Evolutionary conservation across 2,113 vertebrate genomes (phyloP).

Genomic region (Herpailurus yagouaroundi): DNA sequence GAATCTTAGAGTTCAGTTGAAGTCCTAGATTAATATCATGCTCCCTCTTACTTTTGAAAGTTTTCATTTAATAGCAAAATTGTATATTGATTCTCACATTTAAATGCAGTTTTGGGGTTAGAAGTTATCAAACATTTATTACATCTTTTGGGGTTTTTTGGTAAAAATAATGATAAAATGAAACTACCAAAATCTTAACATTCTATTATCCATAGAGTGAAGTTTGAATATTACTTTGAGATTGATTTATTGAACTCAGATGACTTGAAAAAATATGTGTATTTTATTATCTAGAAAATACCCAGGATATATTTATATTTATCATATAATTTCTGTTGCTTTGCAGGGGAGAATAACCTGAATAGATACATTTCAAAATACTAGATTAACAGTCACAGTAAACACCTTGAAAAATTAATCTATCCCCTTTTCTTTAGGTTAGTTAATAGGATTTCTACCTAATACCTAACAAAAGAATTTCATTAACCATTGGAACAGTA

Average conservation of each 20-base stretch:
- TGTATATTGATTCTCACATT: neutral
- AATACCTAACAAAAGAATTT: neutral
- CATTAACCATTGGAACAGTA: neutral
- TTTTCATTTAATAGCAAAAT: constrained; percentile 18
- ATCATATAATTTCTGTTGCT: constrained; percentile 10
- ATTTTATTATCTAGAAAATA: constrained; percentile 14
- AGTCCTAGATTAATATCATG: neutral
- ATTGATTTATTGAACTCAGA: neutral
- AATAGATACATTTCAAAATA: neutral
- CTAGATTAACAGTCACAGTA: neutral
- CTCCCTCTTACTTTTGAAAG: neutral
- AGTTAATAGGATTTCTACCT: neutral
- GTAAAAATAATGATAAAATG: constrained; percentile 51
- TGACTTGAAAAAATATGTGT: neutral
- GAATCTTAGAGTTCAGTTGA: neutral
- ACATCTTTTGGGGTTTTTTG: constrained; percentile 39
- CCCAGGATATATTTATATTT: neutral
- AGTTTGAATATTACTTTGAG: constrained; percentile 29
- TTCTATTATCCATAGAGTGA: neutral
- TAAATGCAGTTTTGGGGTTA: constrained; percentile 11
- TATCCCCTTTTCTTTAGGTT: neutral
- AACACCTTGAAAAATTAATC: neutral
- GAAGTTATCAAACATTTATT: neutral
- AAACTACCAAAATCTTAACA: constrained; percentile 48
- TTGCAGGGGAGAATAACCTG: neutral